Conservation (phyloP, 2,797 vertebrate species). For the Smutsia gigantea region DNA sequence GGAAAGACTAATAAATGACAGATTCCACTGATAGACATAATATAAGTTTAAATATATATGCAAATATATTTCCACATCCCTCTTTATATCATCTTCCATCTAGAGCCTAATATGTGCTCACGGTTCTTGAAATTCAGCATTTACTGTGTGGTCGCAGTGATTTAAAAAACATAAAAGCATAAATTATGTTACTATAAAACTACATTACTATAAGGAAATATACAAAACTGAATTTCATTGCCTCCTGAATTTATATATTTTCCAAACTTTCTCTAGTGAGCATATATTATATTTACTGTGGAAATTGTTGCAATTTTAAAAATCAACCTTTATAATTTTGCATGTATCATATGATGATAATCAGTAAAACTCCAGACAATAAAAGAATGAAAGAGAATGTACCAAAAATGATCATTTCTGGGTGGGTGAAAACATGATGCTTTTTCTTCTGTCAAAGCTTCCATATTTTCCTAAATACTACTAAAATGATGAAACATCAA, state of each 20-base stretch:
- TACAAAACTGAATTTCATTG: slow-evolving; percentile 32
- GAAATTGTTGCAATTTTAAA: slow-evolving; percentile 63
- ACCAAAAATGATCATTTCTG: not conserved
- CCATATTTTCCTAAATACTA: slow-evolving; percentile 54
- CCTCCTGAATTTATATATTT: slow-evolving; percentile 40
- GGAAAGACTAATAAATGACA: not conserved
- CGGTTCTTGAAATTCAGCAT: not conserved
- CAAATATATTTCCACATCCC: not conserved
- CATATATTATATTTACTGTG: slow-evolving; percentile 53
- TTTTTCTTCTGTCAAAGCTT: slow-evolving; percentile 41
- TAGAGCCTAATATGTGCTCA: not conserved
- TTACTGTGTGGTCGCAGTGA: not conserved
- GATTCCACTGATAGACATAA: not conserved
- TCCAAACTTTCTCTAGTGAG: slow-evolving; percentile 51
- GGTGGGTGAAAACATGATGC: not conserved
- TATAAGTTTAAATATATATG: not conserved
- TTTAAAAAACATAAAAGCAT: slow-evolving; percentile 23
- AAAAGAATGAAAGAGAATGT: slow-evolving; percentile 37
- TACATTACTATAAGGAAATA: slow-evolving; percentile 27
- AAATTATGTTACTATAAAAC: not conserved
- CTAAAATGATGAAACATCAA: not conserved
- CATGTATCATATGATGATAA: not conserved
- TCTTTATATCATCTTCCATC: not conserved
- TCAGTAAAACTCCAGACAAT: slow-evolving; percentile 56
- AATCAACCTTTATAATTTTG: slow-evolving; percentile 52